phyloP scores from a whole-genome alignment of 2,888 invertebrate species.

The Calephelis perditalis region DNA sequence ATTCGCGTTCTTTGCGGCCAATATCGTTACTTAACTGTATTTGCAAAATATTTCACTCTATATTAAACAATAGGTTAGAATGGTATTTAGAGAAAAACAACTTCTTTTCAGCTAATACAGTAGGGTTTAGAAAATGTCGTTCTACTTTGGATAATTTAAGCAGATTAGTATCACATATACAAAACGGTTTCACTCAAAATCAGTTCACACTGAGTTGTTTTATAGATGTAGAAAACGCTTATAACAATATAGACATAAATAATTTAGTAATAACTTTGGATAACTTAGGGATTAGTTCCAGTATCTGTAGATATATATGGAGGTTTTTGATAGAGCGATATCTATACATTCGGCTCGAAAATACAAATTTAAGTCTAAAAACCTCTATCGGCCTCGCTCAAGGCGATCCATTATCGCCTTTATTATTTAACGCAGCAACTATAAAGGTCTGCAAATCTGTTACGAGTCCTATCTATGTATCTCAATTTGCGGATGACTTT shows the following conservation, averaged over 20 bases:
- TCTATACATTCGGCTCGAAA: conserved; percentile 9
- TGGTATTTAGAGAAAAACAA: conserved; percentile 27
- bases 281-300: conserved; percentile 16
- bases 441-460: too few species aligned
- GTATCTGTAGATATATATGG: conserved; percentile 20
- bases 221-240: conserved; percentile 29
- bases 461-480: too few species aligned
- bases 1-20: conserved; percentile 14
- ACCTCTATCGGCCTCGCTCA: too few species aligned
- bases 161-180: conserved; percentile 19
- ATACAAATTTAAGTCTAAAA: background rate
- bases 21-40: conserved; percentile 26
- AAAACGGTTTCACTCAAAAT: conserved; percentile 27
- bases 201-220: conserved; percentile 29
- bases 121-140: conserved; percentile 24
- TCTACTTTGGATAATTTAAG: conserved; percentile 25
- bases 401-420: too few species aligned
- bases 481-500: too few species aligned
- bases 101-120: conserved; percentile 18
- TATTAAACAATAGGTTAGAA: conserved; percentile 27
- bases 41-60: conserved; percentile 29
- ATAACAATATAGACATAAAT: conserved; percentile 19
- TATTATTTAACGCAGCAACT: too few species aligned
- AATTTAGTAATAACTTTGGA: conserved; percentile 20
- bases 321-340: conserved; percentile 15